These are phyloP conservation scores for Lasioglossum marginatum DNA, from an alignment of 2,888 invertebrate species.

Conservation along the genomic window DNA sequence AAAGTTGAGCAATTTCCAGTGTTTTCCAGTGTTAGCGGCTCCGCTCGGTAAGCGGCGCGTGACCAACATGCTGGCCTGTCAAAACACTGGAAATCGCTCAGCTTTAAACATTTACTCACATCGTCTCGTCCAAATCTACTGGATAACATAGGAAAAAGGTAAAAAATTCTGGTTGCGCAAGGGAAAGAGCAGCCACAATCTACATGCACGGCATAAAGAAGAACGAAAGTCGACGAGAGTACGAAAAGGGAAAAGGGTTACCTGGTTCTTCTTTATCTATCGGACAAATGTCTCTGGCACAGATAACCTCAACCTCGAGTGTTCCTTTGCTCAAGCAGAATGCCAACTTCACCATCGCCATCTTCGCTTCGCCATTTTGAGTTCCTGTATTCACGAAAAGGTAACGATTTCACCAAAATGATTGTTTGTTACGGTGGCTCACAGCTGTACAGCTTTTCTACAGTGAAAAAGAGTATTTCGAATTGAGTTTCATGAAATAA, in stretches of 20 bases:
- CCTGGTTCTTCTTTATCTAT: constrained; percentile 90
- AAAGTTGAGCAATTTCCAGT: too few relatives aligned
- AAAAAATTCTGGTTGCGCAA: too few relatives aligned
- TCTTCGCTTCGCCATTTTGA: constrained; percentile 92
- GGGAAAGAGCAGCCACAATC: too few relatives aligned
- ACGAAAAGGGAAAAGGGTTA: constrained; percentile 70
- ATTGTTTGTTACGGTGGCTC: background rate
- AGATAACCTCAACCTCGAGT: constrained; percentile 94
- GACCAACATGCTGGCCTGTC: too few relatives aligned
- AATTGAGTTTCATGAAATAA: background rate
- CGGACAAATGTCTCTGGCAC: constrained; percentile 89
- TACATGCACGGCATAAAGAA: background rate
- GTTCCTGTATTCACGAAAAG: constrained; percentile 82
- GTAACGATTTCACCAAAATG: background rate
- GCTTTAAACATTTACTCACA: too few relatives aligned
- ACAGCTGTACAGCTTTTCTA: too few relatives aligned
- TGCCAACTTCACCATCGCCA: constrained; percentile 92
- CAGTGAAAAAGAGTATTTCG: background rate
- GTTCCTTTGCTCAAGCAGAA: constrained; percentile 96
- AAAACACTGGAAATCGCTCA: too few relatives aligned
- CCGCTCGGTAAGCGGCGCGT: too few relatives aligned
- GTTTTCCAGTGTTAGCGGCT: too few relatives aligned
- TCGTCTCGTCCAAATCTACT: too few relatives aligned
- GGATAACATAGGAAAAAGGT: too few relatives aligned
- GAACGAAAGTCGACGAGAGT: background rate